Evolutionary conservation across 2,888 invertebrate genomes (phyloP), one percentile per base, ranked within the genome.

Genomic region (Marronus borbonicus): DNA sequence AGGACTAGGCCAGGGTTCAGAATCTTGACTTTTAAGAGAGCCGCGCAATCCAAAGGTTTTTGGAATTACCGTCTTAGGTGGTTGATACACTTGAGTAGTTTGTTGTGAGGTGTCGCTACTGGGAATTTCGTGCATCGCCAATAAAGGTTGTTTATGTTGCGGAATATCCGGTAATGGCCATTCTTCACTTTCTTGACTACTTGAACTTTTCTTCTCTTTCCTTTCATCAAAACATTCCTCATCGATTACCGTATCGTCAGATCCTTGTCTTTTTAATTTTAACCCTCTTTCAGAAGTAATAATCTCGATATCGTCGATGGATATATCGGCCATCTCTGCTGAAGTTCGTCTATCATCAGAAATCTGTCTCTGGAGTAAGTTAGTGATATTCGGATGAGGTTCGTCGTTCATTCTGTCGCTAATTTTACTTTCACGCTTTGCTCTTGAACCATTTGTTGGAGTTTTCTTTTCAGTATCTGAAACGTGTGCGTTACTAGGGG

Each of bases 311-410:
- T 89, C 89, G 77, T 95, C 95, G 81, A 95, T 95, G 0, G 95
- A 95, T 83, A 95, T 93, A 83, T 95, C 95, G 0, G 95, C 95
- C 92, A 95, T 93, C 89, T 95, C 95, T 0, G 95, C 95, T 0
- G 95, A 95, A 1, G 95, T 95, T 83, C 95, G 90, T 80, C 95
- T 90, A 87, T 95, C 95, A 84, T 95, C 95, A 0, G 95, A 95
- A 84, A 95, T 94, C 85, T 94, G 89, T 66, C 89, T 83, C 82
- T 89, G 88, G 60, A 89, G 80, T 66, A 88, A 82, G 81, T 86
- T 88, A 76, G 86, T 86, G 66, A 88, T 84, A 75, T 86, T 86
- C 3, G 86, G 86, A 55, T 86, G 81, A 17, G 85, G 86, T 79
- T 87, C 87, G 28, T 83, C 44, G 2, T 44, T 44, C 44, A 44